Conservation (phyloP, 2,888 invertebrate species). For the Agrochola lota region DNA sequence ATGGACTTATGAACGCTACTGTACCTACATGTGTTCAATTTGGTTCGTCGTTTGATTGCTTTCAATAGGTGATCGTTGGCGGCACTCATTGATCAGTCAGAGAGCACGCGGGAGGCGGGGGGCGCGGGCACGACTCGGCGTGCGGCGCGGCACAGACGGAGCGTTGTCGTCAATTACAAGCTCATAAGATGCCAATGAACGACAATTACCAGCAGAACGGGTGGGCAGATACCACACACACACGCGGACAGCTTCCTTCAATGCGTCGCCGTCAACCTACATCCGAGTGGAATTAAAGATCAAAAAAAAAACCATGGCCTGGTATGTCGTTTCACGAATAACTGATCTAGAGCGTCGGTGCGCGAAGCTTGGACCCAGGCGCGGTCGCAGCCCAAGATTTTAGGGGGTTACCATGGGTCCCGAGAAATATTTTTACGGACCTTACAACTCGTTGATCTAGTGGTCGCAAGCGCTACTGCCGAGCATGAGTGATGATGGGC, state of each 20-base stretch:
- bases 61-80: conserved; percentile 63
- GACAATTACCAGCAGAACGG: conserved; percentile 69
- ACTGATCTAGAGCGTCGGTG: background rate
- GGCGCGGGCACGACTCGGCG: background rate
- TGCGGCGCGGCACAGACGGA: conserved; percentile 36
- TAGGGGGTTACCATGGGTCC: too few species aligned
- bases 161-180: conserved; percentile 71
- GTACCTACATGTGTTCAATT: conserved; percentile 43
- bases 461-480: too few species aligned
- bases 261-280: conserved; percentile 13
- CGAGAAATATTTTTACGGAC: too few species aligned
- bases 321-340: background rate
- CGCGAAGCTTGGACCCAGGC: too few species aligned
- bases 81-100: conserved; percentile 55
- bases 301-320: background rate
- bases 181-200: conserved; percentile 74
- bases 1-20: too few species aligned
- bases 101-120: conserved; percentile 41
- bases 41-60: conserved; percentile 65
- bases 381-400: too few species aligned
- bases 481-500: too few species aligned
- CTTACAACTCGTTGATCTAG: too few species aligned
- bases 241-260: conserved; percentile 39
- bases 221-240: conserved; percentile 32
- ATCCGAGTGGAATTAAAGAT: conserved; percentile 15